Base-by-base conservation (phyloP, 2,888 invertebrate genomes). In the Epicampocera succincta region DNA sequence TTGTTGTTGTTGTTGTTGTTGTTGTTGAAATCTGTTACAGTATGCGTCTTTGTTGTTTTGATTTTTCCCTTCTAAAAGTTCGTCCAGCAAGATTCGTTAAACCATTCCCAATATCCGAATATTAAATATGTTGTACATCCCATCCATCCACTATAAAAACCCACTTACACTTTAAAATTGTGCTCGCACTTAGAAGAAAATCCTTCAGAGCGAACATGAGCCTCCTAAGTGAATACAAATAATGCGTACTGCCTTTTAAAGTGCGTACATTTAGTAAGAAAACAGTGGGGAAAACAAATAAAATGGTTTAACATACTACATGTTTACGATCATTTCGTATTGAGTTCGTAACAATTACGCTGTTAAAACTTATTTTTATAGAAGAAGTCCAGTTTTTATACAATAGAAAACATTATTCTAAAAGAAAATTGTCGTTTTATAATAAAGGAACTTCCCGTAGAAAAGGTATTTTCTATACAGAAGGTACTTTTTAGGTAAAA, bases 21-120 rank as follows among this genome's bases (percentile, higher is more conserved):
- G 25, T 74, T 60, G 12, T 40, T 48, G 17, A 54, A 74, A 73
- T 69, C 78, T 69, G 44, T 60, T 46, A 63, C 42, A 42, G 63
- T 69, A 63, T 84, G 60, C 83, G 84, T 83, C 85, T 85, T 85
- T 86, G 86, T 85, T 86, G 74, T 85, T 83, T 85, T 86, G 84
- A 77, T 85, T 83, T 84, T 73, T 72, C 60, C 52, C 61, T 69
- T 69, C 33, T n/a, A 52, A 40, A 54, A 58, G 46, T 77, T 77
- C 56, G 44, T 56, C n/a, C 25, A 25, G 61, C 63, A 48, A 52
- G 25, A 69, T 69, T 69, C 17, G 66, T 29, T 17, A 50, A 46
- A 61, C 72, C 68, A 76, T 72, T 48, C 56, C 38, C 40, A 63
- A 63, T 54, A 63, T 25, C 6, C 13, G 38, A 58, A 58, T 38